Percentiles rank a stretch among this genome's conserved stretches.
phyloP scores from a whole-genome alignment of 2,888 invertebrate species.

The Ischnus inquisitorius region DNA sequence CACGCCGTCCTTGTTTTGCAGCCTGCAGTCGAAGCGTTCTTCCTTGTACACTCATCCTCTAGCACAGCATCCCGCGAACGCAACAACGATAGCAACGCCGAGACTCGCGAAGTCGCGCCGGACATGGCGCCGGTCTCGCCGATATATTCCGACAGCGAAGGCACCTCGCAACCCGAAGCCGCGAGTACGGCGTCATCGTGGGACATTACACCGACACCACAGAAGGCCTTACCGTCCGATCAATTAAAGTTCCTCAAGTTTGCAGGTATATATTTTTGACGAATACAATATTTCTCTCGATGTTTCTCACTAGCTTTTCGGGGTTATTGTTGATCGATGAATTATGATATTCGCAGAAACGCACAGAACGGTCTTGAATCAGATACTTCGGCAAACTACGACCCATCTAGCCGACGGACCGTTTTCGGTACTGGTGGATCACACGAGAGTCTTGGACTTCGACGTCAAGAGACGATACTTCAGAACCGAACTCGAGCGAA shows the following conservation, averaged over 20 bases:
- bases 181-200: slow-evolving; percentile 78
- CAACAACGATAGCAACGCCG: slow-evolving; percentile 75
- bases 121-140: slow-evolving; percentile 83
- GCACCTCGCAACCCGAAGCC: slow-evolving; percentile 76
- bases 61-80: slow-evolving; percentile 82
- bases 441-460: slow-evolving; percentile 95
- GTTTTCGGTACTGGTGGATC: slow-evolving; percentile 94
- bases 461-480: slow-evolving; percentile 96
- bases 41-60: slow-evolving; percentile 93
- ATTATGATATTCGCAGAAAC: slow-evolving; percentile 88
- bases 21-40: slow-evolving; percentile 96
- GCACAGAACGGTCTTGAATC: slow-evolving; percentile 95
- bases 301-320: background rate
- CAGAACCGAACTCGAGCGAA: slow-evolving; percentile 93
- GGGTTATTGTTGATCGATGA: background rate
- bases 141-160: slow-evolving; percentile 81
- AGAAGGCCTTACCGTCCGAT: slow-evolving; percentile 87
- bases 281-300: background rate
- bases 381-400: slow-evolving; percentile 93
- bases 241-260: slow-evolving; percentile 93
- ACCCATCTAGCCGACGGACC: slow-evolving; percentile 94
- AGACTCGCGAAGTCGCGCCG: slow-evolving; percentile 80
- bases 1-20: slow-evolving; percentile 95
- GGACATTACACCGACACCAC: slow-evolving; percentile 79
- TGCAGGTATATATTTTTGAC: slow-evolving; percentile 87